A percentile compares a stretch with the other conserved stretches of the same genome.
Conservation (phyloP, 2,888 invertebrate species). For the Lapara coniferarum region DNA sequence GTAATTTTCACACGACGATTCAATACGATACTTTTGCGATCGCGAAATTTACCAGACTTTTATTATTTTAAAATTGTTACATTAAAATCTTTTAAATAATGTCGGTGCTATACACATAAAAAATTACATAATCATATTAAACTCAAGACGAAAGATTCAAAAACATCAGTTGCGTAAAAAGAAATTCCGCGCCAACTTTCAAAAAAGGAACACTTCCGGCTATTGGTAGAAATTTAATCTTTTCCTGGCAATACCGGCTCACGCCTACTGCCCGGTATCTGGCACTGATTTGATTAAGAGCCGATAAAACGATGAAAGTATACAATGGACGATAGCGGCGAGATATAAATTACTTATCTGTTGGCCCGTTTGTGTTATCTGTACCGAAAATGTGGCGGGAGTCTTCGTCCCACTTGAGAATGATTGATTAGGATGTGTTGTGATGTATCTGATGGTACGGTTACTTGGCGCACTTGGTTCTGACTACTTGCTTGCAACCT, state of each 20-base stretch:
- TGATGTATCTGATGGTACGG: not conserved
- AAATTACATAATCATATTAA: not conserved
- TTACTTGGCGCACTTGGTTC: not conserved
- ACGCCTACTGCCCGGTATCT: conserved; percentile 24
- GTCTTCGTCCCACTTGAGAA: conserved; percentile 38
- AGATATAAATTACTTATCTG: conserved; percentile 62
- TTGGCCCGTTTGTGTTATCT: conserved; percentile 65
- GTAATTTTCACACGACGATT: not conserved
- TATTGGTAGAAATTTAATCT: conserved; percentile 6
- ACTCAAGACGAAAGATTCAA: not conserved
- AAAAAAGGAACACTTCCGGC: conserved; percentile 2
- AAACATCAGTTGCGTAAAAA: not conserved
- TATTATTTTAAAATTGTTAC: too few species aligned
- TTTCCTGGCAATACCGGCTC: conserved; percentile 18
- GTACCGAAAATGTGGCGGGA: conserved; percentile 62
- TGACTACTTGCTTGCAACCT: too few species aligned
- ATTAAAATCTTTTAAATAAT: too few species aligned
- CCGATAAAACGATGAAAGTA: conserved; percentile 65
- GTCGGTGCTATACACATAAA: not conserved
- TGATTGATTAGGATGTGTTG: conserved; percentile 43
- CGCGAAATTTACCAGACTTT: not conserved
- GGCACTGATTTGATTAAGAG: conserved; percentile 62
- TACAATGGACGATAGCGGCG: conserved; percentile 64
- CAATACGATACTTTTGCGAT: conserved; percentile 3
- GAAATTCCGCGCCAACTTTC: not conserved